Evolutionary conservation across 2,888 invertebrate genomes (phyloP), one percentile per base, ranked within the genome.

Genomic region (Rotaria macrura): DNA sequence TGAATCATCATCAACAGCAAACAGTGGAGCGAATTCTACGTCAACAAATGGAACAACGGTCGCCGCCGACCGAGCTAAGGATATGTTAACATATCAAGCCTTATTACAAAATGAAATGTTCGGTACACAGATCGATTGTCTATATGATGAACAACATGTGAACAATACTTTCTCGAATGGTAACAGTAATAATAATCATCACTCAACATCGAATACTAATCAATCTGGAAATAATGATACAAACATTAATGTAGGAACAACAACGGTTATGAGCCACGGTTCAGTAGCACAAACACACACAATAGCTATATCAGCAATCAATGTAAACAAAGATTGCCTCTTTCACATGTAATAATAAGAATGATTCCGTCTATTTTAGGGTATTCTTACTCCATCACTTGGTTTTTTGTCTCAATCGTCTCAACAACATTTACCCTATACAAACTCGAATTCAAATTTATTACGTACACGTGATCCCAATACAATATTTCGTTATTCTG

Each of bases 91-190:
- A 25, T 79, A 79, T 79, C 79, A 79, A 79, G 79, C 79, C n/a
- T n/a, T 79, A 43, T 79, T 79, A 43, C 79, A 79, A 79, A 79
- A 79, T 79, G 79, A 79, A 79, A 79, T 79, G 43, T 79, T 79
- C n/a, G 79, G 79, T 14, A 79, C 79, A 79, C 40, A 43, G 9
- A 79, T 79, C 9, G 79, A 79, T 79, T 43, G 43, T 43, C 25
- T 79, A 12, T 79, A 79, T 43, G 79, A 79, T 43, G 79, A 79
- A 79, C 79, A 79, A 43, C 65, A 65, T 65, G 20, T 65, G 38
- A 34, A 20, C 4, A 38, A 65, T 34, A 20, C 29, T 7, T 65
- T 34, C 20, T 65, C 34, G 12, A 65, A 34, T 34, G 9, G 34
- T 4, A 65, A 65, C 34, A 65, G 65, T 65, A 65, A 65, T 65